Percentiles rank a stretch among this genome's conserved stretches.
phyloP scores from a whole-genome alignment of 1,140 invertebrate species.

The Drosophila orena region DNA sequence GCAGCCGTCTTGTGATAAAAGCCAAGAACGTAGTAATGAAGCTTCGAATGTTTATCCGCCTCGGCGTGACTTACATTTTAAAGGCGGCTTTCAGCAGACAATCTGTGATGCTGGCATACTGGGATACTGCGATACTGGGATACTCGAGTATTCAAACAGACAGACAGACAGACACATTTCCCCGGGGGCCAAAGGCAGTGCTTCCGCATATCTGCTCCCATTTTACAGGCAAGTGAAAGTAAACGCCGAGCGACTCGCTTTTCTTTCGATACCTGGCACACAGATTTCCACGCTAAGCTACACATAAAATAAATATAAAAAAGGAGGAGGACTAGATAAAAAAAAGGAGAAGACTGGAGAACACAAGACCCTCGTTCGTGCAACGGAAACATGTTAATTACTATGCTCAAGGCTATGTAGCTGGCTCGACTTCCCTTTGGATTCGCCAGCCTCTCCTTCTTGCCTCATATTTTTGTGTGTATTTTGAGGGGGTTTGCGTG shows the following conservation, averaged over 20 bases:
- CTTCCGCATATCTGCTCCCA: conserved; percentile 74
- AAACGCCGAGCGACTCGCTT: conserved; percentile 41
- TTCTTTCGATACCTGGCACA: conserved; percentile 67
- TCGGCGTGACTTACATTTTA: conserved; percentile 77
- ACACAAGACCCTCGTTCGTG: conserved; percentile 46
- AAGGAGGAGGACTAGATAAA: neutral
- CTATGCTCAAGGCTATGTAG: conserved; percentile 79
- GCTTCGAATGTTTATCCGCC: conserved; percentile 75
- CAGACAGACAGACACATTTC: conserved; percentile 26
- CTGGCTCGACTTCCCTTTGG: conserved; percentile 65
- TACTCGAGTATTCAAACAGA: neutral
- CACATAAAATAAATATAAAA: neutral
- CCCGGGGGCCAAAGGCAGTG: conserved; percentile 30
- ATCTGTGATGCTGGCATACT: conserved; percentile 7
- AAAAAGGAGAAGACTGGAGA: neutral
- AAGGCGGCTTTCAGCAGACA: conserved; percentile 64
- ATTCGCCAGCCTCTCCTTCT: conserved; percentile 34
- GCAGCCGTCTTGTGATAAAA: conserved; percentile 66
- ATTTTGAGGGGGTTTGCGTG: neutral
- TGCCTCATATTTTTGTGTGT: conserved; percentile 49
- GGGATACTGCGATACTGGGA: neutral
- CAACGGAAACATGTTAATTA: conserved; percentile 83
- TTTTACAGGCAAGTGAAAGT: conserved; percentile 76
- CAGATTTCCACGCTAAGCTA: conserved; percentile 39
- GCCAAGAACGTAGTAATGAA: conserved; percentile 65